phyloP scores from a whole-genome alignment of 2,888 invertebrate species.

The Megastigmus dorsalis region DNA sequence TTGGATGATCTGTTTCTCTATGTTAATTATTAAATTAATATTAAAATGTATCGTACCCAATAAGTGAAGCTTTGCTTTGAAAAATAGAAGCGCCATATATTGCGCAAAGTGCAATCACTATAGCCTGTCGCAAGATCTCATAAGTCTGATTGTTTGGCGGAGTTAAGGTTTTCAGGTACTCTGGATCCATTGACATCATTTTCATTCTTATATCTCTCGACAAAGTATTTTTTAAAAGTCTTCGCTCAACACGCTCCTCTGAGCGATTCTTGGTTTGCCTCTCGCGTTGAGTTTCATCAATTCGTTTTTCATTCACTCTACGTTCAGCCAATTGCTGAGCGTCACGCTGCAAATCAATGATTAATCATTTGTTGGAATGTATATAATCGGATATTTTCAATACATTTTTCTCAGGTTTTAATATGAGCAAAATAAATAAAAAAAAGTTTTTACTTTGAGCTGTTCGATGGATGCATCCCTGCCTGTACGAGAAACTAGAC shows the following conservation, averaged over 20 bases:
- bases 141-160: constrained; percentile 46
- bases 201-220: constrained; percentile 15
- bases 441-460: not conserved
- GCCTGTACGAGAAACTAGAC: not conserved
- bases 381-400: not conserved
- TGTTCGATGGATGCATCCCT: not conserved
- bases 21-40: not conserved
- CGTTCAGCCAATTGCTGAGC: not conserved
- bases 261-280: not conserved
- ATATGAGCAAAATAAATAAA: not conserved
- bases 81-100: constrained; percentile 65
- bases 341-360: not conserved
- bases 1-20: not conserved
- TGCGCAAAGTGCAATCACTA: constrained; percentile 63
- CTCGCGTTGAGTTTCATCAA: not conserved
- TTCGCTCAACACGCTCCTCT: not conserved
- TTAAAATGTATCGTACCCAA: constrained; percentile 61
- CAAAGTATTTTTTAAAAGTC: not conserved
- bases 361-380: not conserved
- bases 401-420: not conserved
- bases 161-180: constrained; percentile 46
- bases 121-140: constrained; percentile 62
- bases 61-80: constrained; percentile 60
- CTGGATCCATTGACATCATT: not conserved
- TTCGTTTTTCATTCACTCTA: not conserved